Evolutionary conservation across 2,888 invertebrate species (phyloP), one percentile per base, ranked within the genome.

Genomic region (Bimastos eiseni): DNA sequence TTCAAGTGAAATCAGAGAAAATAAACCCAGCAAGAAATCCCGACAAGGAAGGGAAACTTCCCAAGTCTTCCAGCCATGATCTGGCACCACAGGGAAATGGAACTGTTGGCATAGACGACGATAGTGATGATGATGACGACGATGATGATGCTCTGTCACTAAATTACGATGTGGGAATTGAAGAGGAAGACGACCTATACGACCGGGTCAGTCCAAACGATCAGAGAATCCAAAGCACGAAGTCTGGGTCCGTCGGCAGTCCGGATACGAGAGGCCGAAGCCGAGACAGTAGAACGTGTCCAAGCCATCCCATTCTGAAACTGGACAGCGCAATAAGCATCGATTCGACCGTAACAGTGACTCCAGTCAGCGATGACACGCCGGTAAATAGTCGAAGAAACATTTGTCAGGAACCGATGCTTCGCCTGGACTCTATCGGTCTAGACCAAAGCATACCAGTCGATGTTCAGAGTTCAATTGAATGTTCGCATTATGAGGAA

Each of bases 401-500:
- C 30, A 24, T 86, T 37, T 37, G 37, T 36, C 36, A 17, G 88
- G 86, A 38, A 90, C n/a, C 38, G 13, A 38, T n/a, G 49, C 83
- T 36, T 44, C 84, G 34, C 1, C 30, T 33, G 44, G 38, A 70
- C n/a, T 33, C 37, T 13, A 88, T 38, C 88, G 38, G 90, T 30
- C 83, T 86, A 11, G 86, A 86, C 34, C 36, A 86, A 17, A 86
- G 8, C 86, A 86, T 86, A 36, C 86, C 86, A 24, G 86, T 86
- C 8, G 70, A 55, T 38, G 90, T 90, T 17, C 88, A 90, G 33
- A 91, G 91, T 3, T 70, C 91, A 15, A 89, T 90, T 15, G 92
- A 92, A 21, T 90, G 92, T 55, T 93, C 93, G 11, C 92, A 92
- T 86, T 93, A 93, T 70, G 93, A 93, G 90, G 93, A 93, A 88